Conservation (phyloP, 2,888 invertebrate species). For the Drepana falcataria region DNA sequence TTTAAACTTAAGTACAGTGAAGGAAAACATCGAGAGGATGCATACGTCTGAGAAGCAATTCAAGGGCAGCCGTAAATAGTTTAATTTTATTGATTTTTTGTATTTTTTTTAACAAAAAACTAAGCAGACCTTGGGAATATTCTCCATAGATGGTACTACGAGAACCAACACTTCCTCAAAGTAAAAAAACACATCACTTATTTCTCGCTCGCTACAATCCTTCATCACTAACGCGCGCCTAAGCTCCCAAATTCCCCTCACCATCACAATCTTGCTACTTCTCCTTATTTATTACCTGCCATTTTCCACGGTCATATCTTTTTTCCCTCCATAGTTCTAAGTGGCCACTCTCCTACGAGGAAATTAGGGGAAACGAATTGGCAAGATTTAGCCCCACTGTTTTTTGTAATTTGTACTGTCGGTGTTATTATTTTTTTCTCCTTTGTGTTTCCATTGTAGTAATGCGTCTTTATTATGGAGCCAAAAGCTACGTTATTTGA, state of each 20-base stretch:
- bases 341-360: conserved; percentile 24
- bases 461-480: conserved; percentile 2
- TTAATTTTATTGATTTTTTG: no score
- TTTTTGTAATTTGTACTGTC: conserved; percentile 4
- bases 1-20: no score
- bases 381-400: conserved; percentile 28
- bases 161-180: no score
- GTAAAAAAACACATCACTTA: no score
- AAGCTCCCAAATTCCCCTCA: conserved; percentile 23
- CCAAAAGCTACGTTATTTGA: neutral
- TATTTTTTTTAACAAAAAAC: no score
- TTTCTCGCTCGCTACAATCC: neutral
- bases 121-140: no score
- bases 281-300: conserved; percentile 56
- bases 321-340: conserved; percentile 27
- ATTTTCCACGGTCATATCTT: conserved; percentile 55
- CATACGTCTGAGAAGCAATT: no score
- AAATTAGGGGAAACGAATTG: conserved; percentile 44
- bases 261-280: conserved; percentile 43
- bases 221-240: neutral
- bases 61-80: no score
- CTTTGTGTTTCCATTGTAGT: neutral
- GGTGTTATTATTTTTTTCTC: neutral
- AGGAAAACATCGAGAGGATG: no score
- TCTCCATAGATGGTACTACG: no score